Conservation (phyloP, 2,113 vertebrate species). For the Copsychus sechellarum region DNA sequence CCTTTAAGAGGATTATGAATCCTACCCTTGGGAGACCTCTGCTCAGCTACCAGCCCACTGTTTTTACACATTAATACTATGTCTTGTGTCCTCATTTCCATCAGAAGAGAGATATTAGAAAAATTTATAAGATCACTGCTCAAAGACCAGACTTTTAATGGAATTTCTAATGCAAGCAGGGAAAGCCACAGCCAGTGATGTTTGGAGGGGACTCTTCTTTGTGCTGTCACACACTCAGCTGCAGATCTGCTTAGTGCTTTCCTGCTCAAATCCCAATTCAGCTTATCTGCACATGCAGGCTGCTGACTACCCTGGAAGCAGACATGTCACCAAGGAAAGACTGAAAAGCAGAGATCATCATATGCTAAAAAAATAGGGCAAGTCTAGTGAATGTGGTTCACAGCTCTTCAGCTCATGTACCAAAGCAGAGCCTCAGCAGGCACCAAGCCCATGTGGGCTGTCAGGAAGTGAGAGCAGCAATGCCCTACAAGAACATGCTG, state of each 20-base stretch:
- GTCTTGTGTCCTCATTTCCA: background rate
- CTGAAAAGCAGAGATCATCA: background rate
- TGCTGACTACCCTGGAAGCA: background rate
- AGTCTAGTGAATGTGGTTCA: background rate
- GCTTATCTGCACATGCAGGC: background rate
- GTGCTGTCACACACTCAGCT: background rate
- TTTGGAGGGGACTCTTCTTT: background rate
- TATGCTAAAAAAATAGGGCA: background rate
- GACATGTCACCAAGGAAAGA: background rate
- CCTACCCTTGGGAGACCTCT: background rate
- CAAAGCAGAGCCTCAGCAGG: background rate
- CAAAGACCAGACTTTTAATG: background rate
- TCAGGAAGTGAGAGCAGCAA: background rate
- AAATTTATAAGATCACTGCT: background rate
- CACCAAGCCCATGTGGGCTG: background rate
- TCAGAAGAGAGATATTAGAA: background rate
- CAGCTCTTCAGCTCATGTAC: background rate
- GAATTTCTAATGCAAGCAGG: background rate
- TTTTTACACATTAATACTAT: background rate
- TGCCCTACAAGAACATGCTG: background rate
- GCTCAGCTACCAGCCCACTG: background rate
- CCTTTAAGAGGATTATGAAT: constrained; percentile 13
- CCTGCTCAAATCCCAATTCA: background rate
- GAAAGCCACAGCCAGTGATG: background rate
- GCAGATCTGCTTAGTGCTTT: background rate